Base-by-base conservation (phyloP, 2,113 vertebrate genomes). In the Herpailurus yagouaroundi region DNA sequence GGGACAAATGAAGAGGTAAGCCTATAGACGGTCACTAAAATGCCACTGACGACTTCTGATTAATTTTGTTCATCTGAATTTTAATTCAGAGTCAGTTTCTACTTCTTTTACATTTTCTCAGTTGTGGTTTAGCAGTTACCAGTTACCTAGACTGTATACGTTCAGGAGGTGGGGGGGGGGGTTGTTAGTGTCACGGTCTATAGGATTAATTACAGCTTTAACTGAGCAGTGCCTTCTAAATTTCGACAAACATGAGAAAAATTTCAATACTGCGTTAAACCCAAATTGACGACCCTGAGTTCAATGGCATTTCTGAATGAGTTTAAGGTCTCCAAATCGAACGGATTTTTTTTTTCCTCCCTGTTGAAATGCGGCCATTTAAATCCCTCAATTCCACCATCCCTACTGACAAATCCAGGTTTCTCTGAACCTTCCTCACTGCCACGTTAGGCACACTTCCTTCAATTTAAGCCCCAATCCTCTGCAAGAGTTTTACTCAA, bases 291-390 rank as follows among this genome's bases (percentile, higher is more conserved):
- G 66, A 19, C 5, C 5, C 5, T 23, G 27, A 83, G 16, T 41
- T 64, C 87, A 38, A 0, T 38, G 2, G 25, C 38, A 92, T 76
- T 94, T 87, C n/a, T 21, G 29, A 89, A 82, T 55, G 19, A 73
- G 19, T 57, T 88, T 77, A 92, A 64, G 10, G 27, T 82, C 69
- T 91, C 52, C 66, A 80, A 64, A 57, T 83, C 25, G 86, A 74
- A 89, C 36, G 1, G 9, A 60, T 38, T n/a, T 66, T 71, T 83
- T 6, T 55, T 79, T 95, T 25, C 33, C 2, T 79, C 9, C 16
- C 31, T 33, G 14, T 68, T 84, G 86, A 76, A 94, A 50, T 31
- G 15, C 1, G 66, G 36, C 21, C 31, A 60, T 82, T 96, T 92
- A 89, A 96, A 86, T 71, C 25, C 0, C 4, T 96, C 31, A 60